phyloP scores from a whole-genome alignment of 1,140 invertebrate species.

The Trichonephila inaurata region DNA sequence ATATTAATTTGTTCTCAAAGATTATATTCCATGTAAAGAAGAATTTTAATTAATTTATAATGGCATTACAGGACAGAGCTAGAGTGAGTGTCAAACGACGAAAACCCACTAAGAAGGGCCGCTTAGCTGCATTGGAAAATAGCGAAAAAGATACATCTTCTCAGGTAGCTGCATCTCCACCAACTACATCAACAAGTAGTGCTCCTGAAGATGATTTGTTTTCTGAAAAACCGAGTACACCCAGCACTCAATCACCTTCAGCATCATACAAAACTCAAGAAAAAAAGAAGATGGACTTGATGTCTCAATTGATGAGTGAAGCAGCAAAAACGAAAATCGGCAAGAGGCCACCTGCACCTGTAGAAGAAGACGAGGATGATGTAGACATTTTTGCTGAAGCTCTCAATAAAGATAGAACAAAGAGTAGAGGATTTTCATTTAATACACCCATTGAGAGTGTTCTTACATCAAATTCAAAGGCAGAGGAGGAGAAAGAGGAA shows the following conservation, averaged over 20 bases:
- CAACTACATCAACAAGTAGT: neutral
- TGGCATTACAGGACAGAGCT: conserved; percentile 18
- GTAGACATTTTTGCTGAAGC: conserved; percentile 55
- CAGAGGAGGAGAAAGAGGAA: neutral
- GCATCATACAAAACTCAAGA: conserved; percentile 38
- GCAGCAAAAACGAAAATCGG: conserved; percentile 39
- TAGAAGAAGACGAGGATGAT: conserved; percentile 46
- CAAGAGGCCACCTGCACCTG: neutral
- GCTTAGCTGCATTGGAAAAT: conserved; percentile 46
- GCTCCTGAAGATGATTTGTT: conserved; percentile 18
- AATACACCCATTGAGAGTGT: conserved; percentile 38
- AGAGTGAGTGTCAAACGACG: conserved; percentile 47
- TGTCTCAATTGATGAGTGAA: conserved; percentile 68
- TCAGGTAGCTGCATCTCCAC: neutral
- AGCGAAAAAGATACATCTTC: neutral
- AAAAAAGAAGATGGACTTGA: conserved; percentile 71
- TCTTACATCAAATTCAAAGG: neutral
- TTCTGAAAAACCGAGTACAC: neutral
- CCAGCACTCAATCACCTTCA: neutral
- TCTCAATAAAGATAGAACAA: neutral
- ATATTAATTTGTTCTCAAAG: too few relatives aligned
- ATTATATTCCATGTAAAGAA: too few relatives aligned
- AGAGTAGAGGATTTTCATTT: conserved; percentile 56
- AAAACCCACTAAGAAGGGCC: conserved; percentile 56
- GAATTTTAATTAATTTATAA: too few relatives aligned